Evolutionary conservation across 2,797 vertebrate species (phyloP).

Genomic region (Lepidocolaptes lacrymiger): DNA sequence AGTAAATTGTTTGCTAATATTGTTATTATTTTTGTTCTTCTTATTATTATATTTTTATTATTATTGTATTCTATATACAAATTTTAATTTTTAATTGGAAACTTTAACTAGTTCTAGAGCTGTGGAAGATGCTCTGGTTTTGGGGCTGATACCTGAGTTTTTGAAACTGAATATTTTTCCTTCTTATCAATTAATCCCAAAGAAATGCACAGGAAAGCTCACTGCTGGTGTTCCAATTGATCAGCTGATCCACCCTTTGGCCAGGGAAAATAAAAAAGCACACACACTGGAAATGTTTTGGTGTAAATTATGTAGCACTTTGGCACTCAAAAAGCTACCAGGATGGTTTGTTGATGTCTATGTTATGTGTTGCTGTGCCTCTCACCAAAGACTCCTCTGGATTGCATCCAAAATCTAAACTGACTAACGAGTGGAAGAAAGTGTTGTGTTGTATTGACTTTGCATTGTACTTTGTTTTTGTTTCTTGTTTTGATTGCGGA

Average conservation of each 20-base stretch:
- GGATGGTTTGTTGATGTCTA: not conserved
- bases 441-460: not conserved
- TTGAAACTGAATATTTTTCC: not conserved
- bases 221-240: not conserved
- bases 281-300: not conserved
- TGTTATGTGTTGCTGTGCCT: not conserved
- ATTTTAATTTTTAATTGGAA: not conserved
- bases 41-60: not conserved
- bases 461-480: not conserved
- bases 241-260: not conserved
- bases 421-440: not conserved
- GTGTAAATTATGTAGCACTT: not conserved
- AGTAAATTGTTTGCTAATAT: not conserved
- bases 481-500: not conserved
- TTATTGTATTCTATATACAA: not conserved
- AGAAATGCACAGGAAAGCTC: not conserved
- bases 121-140: not conserved
- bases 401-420: not conserved
- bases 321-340: not conserved
- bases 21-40: too few species aligned
- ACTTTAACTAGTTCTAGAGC: not conserved
- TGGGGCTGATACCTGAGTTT: not conserved
- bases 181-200: not conserved
- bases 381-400: not conserved
- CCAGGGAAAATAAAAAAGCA: not conserved